Conservation (phyloP, 1,140 invertebrate species). For the Drosophila bocki region DNA sequence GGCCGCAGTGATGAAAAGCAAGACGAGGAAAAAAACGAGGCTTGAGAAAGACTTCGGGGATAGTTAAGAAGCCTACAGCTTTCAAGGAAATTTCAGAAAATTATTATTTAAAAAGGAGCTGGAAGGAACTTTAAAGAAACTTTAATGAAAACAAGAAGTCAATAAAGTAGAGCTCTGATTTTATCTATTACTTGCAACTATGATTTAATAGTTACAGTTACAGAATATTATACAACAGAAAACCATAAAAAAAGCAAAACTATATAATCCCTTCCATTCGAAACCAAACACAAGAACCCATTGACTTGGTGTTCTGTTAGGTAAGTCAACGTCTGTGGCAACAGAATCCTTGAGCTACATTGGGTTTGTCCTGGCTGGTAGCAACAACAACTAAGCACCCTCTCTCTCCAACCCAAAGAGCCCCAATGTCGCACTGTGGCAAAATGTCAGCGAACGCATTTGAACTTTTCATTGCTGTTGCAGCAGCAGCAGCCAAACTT, state of each 20-base stretch:
- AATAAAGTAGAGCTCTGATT: neutral
- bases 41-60: slow-evolving; percentile 34
- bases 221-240: slow-evolving; percentile 1
- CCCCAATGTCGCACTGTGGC: slow-evolving; percentile 61
- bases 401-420: neutral
- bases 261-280: neutral
- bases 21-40: slow-evolving; percentile 25
- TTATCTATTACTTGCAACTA: neutral
- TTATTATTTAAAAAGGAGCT: neutral
- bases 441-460: slow-evolving; percentile 77
- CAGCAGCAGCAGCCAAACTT: slow-evolving; percentile 5
- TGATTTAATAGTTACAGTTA: neutral
- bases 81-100: neutral
- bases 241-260: neutral
- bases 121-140: too few relatives aligned
- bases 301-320: slow-evolving; percentile 25
- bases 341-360: slow-evolving; percentile 66
- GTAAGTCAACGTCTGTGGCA: slow-evolving; percentile 33
- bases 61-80: slow-evolving; percentile 6
- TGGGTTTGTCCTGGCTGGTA: slow-evolving; percentile 31
- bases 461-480: slow-evolving; percentile 68
- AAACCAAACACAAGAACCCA: too few relatives aligned
- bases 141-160: neutral
- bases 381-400: slow-evolving; percentile 5
- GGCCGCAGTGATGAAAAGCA: slow-evolving; percentile 49